Evolutionary conservation across 2,113 vertebrate species (phyloP).

Genomic region (Morone saxatilis): DNA sequence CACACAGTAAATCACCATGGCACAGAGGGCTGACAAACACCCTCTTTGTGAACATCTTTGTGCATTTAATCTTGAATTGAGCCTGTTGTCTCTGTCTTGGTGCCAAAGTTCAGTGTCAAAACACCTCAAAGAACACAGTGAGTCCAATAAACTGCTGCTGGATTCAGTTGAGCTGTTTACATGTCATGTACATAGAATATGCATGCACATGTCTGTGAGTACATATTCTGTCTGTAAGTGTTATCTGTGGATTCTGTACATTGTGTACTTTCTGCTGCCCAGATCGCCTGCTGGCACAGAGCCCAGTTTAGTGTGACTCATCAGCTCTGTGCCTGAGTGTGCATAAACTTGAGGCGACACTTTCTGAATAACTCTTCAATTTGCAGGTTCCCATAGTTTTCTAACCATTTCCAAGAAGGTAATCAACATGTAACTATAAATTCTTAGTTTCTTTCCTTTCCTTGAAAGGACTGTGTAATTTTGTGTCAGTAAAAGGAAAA

Average conservation of each 20-base stretch:
- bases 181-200: background rate
- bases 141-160: background rate
- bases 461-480: background rate
- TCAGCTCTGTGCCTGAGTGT: background rate
- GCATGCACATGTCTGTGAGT: background rate
- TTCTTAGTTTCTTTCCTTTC: too few relatives aligned
- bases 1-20: background rate
- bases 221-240: background rate
- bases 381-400: background rate
- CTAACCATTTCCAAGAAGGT: background rate
- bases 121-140: background rate
- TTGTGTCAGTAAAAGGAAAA: background rate
- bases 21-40: background rate
- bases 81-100: background rate
- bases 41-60: background rate
- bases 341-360: background rate
- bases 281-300: background rate
- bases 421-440: background rate
- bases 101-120: slow-evolving; percentile 2
- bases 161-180: background rate
- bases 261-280: slow-evolving; percentile 34
- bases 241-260: slow-evolving; percentile 27
- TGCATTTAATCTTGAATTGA: background rate
- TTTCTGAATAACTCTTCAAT: background rate
- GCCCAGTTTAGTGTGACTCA: slow-evolving; percentile 8